Base-by-base conservation (phyloP, 2,888 invertebrate species). In the Glaucopsyche alexis region DNA sequence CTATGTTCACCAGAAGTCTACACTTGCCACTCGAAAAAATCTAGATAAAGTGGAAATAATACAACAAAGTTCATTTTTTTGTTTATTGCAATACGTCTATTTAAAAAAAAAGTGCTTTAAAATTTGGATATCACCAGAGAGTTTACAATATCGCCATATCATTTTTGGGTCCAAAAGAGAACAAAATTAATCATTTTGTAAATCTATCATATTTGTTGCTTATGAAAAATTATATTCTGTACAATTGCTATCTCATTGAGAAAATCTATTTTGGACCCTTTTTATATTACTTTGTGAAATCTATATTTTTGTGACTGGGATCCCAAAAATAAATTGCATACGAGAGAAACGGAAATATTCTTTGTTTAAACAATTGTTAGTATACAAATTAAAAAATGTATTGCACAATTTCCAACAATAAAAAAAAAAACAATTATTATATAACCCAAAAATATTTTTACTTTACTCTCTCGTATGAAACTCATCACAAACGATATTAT, bases 61-160 rank as follows among this genome's bases (percentile, higher is more conserved):
- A 60, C 60, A 60, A 60, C 16, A 60, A 60, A 60, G 29, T 60
- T 38, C 6, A 19, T 14, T 60, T 60, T 60, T 29, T 38, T n/a
- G 50, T 72, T 72, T 72, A 72, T 72, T 72, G 67, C 67, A 72
- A 67, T 72, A 72, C 19, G 52, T 55, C 72, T 72, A 72, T 64
- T 72, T 55, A 72, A 52, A 72, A 72, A 52, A 72, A 72, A 72
- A 42, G 72, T 66, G 49, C 49, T 69, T 69, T 72, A 72, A 72
- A 72, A 72, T 66, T 72, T 52, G 16, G 67, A 50, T 72, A 72
- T 72, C 67, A 72, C 66, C 72, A 40, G 52, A 52, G 38, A 66
- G 66, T 67, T 72, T 50, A 66, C 42, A 65, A 40, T 40, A 38
- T 60, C 38, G 50, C 72, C 50, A 38, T 19, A 38, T 49, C 50